phyloP scores from a whole-genome alignment of 2,113 vertebrate genomes.

The Candoia aspera region DNA sequence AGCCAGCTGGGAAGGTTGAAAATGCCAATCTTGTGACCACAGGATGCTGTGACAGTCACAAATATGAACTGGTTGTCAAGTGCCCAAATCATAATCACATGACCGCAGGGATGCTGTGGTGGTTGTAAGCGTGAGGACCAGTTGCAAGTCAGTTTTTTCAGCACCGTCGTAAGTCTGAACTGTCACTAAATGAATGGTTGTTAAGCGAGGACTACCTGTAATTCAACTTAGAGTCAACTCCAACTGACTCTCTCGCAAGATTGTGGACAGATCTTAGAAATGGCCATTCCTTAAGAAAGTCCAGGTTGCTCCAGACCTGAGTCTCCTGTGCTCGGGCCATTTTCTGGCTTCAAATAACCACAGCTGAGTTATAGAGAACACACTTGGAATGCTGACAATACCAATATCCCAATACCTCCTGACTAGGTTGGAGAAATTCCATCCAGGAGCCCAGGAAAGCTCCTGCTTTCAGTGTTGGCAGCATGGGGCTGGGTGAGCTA shows the following conservation, averaged over 20 bases:
- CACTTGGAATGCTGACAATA: not conserved
- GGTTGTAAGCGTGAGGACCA: too few relatives aligned
- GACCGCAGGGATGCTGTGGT: too few relatives aligned
- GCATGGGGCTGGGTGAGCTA: not conserved
- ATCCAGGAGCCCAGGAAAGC: not conserved
- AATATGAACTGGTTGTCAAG: too few relatives aligned
- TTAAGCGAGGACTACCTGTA: not conserved
- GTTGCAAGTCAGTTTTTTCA: too few relatives aligned
- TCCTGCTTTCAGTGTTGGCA: not conserved
- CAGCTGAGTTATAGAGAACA: not conserved
- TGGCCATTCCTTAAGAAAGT: not conserved
- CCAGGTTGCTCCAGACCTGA: not conserved
- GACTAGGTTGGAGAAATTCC: not conserved
- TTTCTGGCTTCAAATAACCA: not conserved
- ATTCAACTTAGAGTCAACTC: not conserved
- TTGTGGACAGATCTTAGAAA: not conserved
- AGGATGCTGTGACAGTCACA: too few relatives aligned
- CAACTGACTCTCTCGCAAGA: not conserved
- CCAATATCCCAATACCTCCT: not conserved
- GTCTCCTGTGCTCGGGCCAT: too few relatives aligned
- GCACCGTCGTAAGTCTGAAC: too few relatives aligned
- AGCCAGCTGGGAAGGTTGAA: too few relatives aligned
- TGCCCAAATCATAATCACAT: too few relatives aligned
- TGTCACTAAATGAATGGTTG: too few relatives aligned
- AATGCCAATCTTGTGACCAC: too few relatives aligned